Conservation (phyloP, 2,113 vertebrate genomes). For the Plectropomus leopardus region DNA sequence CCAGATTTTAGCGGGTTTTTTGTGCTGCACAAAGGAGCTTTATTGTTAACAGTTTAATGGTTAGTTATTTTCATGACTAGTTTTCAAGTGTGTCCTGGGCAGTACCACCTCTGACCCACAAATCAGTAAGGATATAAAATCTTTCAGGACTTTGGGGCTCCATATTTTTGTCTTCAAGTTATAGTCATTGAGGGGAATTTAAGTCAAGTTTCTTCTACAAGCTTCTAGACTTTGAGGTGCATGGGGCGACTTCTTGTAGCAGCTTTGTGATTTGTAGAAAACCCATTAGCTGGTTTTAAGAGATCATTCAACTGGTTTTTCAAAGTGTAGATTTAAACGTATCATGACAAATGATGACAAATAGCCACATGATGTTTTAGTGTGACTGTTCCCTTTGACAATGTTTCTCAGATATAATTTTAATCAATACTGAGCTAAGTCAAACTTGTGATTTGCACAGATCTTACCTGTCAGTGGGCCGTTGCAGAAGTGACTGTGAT, state of each 20-base stretch:
- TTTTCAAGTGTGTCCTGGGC: too few species aligned
- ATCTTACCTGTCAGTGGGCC: conserved; percentile 85
- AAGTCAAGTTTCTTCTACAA: neutral
- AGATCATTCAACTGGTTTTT: neutral
- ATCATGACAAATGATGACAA: conserved; percentile 5
- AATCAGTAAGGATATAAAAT: too few species aligned
- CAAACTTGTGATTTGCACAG: conserved; percentile 1
- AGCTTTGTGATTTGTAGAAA: neutral
- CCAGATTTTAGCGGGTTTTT: too few species aligned
- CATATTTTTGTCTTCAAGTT: neutral
- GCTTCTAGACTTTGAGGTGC: neutral
- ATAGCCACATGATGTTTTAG: neutral
- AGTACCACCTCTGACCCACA: neutral
- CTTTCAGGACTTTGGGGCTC: neutral
- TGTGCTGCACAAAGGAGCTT: too few species aligned
- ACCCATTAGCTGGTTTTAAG: neutral
- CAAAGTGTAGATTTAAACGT: neutral
- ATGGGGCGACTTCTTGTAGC: conserved; percentile 37
- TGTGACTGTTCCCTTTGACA: neutral
- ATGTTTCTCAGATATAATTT: neutral
- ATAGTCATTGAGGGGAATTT: neutral
- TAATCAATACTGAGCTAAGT: neutral
- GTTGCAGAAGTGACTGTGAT: conserved; percentile 82
- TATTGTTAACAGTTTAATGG: too few species aligned
- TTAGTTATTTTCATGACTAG: too few species aligned